Evolutionary conservation across 2,797 vertebrate species (phyloP).

Genomic region (Muraenolepis orangiensis): DNA sequence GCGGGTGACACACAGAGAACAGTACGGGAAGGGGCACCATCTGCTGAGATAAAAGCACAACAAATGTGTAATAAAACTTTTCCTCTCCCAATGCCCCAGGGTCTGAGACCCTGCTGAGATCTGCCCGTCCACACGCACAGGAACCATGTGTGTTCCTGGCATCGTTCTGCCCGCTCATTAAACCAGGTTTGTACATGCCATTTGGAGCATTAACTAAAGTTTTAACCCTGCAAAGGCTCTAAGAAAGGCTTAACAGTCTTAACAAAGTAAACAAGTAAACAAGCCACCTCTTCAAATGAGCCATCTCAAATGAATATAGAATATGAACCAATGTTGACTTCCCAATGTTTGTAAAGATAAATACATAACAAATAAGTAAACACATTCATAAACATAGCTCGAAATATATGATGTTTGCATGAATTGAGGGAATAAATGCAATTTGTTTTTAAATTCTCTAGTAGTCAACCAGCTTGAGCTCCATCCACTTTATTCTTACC

Average conservation of each 20-base stretch:
- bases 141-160: neutral
- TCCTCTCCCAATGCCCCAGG: no score
- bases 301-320: neutral
- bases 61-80: no score
- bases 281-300: neutral
- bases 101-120: no score
- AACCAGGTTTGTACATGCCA: conserved; percentile 16
- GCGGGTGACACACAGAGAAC: no score
- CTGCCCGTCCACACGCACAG: no score
- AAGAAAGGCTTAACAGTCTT: neutral
- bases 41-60: no score
- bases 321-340: neutral
- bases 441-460: neutral
- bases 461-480: no score
- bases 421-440: neutral
- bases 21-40: no score
- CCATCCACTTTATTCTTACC: conserved; percentile 44
- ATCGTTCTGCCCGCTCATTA: conserved; percentile 29
- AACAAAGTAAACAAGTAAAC: neutral
- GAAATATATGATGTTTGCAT: neutral
- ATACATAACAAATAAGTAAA: neutral
- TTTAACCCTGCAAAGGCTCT: neutral
- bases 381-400: neutral
- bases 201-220: neutral
- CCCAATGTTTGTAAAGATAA: neutral